These are phyloP conservation scores for Muscina levida DNA, from an alignment of 2,888 invertebrate species.

Conservation along the genomic window DNA sequence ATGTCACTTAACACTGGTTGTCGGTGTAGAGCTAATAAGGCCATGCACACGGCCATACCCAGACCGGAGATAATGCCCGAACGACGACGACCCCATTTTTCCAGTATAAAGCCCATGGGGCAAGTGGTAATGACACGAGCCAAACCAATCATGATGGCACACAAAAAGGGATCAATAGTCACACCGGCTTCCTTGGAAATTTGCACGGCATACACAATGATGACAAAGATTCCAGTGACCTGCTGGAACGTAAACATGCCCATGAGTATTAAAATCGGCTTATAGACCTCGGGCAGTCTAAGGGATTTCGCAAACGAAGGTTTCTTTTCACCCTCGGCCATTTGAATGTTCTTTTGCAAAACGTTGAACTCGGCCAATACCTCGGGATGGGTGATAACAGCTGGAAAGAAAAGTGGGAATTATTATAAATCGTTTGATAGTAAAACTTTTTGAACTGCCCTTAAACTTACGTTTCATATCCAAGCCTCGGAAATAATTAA, in stretches of 20 bases:
- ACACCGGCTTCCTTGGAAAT: conserved; percentile 84
- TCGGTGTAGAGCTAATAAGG: conserved; percentile 81
- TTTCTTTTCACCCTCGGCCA: conserved; percentile 71
- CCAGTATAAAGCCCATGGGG: conserved; percentile 83
- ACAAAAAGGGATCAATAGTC: conserved; percentile 84
- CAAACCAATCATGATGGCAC: conserved; percentile 84
- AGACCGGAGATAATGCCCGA: conserved; percentile 84
- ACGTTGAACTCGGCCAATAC: conserved; percentile 73
- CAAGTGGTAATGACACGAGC: conserved; percentile 84
- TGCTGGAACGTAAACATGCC: conserved; percentile 85
- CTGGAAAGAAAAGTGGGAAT: conserved; percentile 62
- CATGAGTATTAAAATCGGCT: conserved; percentile 81
- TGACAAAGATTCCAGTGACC: conserved; percentile 86
- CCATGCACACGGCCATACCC: conserved; percentile 83
- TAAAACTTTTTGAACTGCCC: background rate
- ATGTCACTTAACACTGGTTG: conserved; percentile 72
- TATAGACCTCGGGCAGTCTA: conserved; percentile 77
- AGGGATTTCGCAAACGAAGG: conserved; percentile 72
- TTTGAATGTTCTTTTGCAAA: conserved; percentile 73
- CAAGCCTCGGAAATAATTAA: conserved; percentile 83
- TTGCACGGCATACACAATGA: conserved; percentile 86
- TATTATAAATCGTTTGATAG: background rate
- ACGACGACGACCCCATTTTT: conserved; percentile 83
- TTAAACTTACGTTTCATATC: conserved; percentile 72
- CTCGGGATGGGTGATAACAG: conserved; percentile 73